Evolutionary conservation across 1,140 invertebrate genomes (phyloP).

Genomic region (Caerostris extrusa): DNA sequence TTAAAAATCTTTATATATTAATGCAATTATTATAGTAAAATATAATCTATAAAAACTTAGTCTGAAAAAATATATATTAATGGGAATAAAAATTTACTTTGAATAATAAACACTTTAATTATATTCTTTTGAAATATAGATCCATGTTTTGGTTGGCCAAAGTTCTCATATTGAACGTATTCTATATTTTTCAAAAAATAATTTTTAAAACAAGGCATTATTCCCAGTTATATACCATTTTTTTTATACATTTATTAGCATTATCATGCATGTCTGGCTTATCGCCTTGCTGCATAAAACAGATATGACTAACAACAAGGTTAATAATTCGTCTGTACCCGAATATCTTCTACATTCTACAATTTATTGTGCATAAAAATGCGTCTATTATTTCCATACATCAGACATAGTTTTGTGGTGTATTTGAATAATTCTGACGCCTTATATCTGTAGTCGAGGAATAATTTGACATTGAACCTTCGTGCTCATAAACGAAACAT

Average conservation of each 20-base stretch:
- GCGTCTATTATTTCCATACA: neutral
- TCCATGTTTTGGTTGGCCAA: too few species aligned
- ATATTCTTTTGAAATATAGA: too few species aligned
- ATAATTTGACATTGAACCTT: neutral
- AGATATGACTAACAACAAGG: neutral
- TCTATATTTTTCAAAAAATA: too few species aligned
- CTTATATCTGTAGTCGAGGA: neutral
- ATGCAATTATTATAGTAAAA: too few species aligned
- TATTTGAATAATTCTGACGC: neutral
- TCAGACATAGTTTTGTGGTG: neutral
- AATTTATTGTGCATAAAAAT: neutral
- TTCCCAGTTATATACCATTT: neutral
- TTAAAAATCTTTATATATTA: too few species aligned
- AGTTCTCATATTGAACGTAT: too few species aligned
- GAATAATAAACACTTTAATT: too few species aligned
- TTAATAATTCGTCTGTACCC: neutral
- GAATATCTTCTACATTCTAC: neutral
- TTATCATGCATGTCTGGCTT: neutral
- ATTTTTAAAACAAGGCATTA: neutral
- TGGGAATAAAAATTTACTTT: too few species aligned
- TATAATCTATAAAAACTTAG: too few species aligned
- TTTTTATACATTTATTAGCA: neutral
- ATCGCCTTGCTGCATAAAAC: neutral
- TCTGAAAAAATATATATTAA: too few species aligned
- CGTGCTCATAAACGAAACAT: neutral